Evolutionary conservation across 64 coral and sea anemone species (phyloP).

Genomic region (Pachyseris speciosa): DNA sequence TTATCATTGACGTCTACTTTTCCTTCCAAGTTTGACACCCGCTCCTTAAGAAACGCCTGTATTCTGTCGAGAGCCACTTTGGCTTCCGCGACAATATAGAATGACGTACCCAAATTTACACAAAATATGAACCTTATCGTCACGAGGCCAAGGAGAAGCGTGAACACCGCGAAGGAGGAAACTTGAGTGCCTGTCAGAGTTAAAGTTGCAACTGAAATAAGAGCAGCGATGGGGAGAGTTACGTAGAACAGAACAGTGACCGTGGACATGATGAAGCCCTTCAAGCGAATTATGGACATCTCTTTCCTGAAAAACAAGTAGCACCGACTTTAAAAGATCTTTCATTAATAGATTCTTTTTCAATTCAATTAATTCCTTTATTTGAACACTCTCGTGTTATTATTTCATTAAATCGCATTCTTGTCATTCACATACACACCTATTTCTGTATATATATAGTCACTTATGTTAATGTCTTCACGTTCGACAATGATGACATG

Average conservation of each 20-base stretch:
- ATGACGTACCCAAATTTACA: not conserved
- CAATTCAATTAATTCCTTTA: too few relatives aligned
- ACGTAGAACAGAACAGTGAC: not conserved
- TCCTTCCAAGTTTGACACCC: not conserved
- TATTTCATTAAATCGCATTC: too few relatives aligned
- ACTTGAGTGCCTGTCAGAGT: not conserved
- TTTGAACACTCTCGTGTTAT: too few relatives aligned
- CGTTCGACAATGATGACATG: too few relatives aligned
- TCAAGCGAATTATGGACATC: slow-evolving; percentile 1
- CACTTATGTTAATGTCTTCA: too few relatives aligned
- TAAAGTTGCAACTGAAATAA: not conserved
- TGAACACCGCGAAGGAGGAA: slow-evolving; percentile 24
- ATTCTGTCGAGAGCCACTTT: slow-evolving; percentile 25
- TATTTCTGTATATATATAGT: too few relatives aligned
- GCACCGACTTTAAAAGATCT: too few relatives aligned
- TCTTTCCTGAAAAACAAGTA: slow-evolving; percentile 43
- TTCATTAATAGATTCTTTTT: too few relatives aligned
- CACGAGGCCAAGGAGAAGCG: slow-evolving; percentile 1
- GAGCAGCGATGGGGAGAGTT: not conserved
- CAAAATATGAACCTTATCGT: not conserved
- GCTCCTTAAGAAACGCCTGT: not conserved
- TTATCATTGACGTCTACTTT: not conserved
- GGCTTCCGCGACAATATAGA: not conserved
- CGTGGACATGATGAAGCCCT: not conserved
- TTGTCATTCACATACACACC: too few relatives aligned